A percentile compares a stretch with the other conserved stretches of the same genome.
Evolutionary conservation across 2,888 invertebrate genomes (phyloP).

Genomic region (Drosophila longiperda): DNA sequence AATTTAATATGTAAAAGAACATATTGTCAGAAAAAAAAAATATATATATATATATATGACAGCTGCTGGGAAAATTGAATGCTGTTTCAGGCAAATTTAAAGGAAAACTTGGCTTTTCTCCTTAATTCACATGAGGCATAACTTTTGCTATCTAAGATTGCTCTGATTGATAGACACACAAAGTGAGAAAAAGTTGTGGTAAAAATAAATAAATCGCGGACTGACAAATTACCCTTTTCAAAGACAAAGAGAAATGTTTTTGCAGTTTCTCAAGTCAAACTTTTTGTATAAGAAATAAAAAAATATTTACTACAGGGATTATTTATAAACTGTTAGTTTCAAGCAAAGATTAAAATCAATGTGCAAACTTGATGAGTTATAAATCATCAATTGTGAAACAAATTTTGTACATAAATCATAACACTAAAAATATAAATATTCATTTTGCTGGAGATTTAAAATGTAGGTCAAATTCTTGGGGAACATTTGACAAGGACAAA

Average conservation of each 20-base stretch:
- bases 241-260: slow-evolving; percentile 30
- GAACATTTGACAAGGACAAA: not conserved
- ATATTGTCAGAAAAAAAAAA: slow-evolving; percentile 13
- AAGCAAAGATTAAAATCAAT: slow-evolving; percentile 3
- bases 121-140: slow-evolving; percentile 20
- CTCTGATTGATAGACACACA: slow-evolving; percentile 54
- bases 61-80: slow-evolving; percentile 33
- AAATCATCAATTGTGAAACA: not conserved
- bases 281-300: slow-evolving; percentile 16
- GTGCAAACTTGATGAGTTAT: not conserved
- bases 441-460: not conserved
- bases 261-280: slow-evolving; percentile 9
- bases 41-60: slow-evolving; percentile 55
- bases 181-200: slow-evolving; percentile 26
- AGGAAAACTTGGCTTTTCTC: slow-evolving; percentile 11
- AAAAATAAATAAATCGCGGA: slow-evolving; percentile 35
- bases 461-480: not conserved
- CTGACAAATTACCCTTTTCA: slow-evolving; percentile 45
- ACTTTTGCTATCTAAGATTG: slow-evolving; percentile 53
- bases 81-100: slow-evolving; percentile 28
- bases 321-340: slow-evolving; percentile 10
- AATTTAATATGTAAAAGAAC: slow-evolving; percentile 28
- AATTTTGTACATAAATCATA: not conserved
- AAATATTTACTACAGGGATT: slow-evolving; percentile 16
- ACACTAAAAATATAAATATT: not conserved